Base-by-base conservation (phyloP, 2,888 invertebrate species). In the Tiliacea aurago region DNA sequence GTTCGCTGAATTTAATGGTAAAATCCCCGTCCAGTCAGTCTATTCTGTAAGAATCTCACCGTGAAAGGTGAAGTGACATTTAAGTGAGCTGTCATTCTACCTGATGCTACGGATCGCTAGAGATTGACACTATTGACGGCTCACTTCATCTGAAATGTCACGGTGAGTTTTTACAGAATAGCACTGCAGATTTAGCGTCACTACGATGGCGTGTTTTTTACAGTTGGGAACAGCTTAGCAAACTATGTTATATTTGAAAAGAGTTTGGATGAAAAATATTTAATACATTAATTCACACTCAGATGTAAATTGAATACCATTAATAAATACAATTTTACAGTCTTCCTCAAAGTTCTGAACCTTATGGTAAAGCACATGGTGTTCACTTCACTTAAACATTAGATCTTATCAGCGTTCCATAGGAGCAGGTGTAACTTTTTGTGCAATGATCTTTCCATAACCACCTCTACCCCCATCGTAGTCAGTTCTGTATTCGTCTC, bases 401-500 rank as follows among this genome's bases (percentile, higher is more conserved):
- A 64, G 63, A 79, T 37, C 53, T 65, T 68, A 85, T 95, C 92
- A 95, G 84, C 94, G 97, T 88, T 97, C 97, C 90, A 95, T 88
- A 15, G 97, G 97, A 81, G 97, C 97, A 3, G 97, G 97, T 6
- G 95, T 97, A 70, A 98, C 97, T 95, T 98, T 98, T 91, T 98
- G 98, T 81, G 98, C 98, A 84, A 99, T 97, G 79, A 99, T 98
- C 96, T 99, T 99, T 47, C 99, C 99, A 95, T 99, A 99, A 28
- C 99, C 99, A 66, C 99, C 99, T 93, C 99, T 96, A 0, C 99
- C 99, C 51, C 98, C 97, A 93, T 99, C 99, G 95, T 98, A 99
- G 92, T 99, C 99, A 81, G 99, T 99, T 91, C 99, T 97, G 92
- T 99, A 99, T 96, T 99, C 99, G 92, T 99, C 99, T 88, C 99